A percentile compares a stretch with the other conserved stretches of the same genome.
phyloP scores from a whole-genome alignment of 2,888 invertebrate genomes.

The Oligia latruncula region DNA sequence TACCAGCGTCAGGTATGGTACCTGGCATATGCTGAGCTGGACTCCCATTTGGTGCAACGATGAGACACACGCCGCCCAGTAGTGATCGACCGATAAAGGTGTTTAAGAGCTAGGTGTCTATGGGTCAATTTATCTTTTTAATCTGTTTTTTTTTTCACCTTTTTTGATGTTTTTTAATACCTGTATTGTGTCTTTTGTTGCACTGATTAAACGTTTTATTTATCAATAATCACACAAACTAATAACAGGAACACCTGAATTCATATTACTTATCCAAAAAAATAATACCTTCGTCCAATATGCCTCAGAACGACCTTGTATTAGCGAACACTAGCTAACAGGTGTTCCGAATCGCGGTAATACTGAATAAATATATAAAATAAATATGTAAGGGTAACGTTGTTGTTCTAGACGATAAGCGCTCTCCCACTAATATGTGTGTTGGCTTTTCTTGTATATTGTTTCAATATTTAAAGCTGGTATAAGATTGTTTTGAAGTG shows the following conservation, averaged over 20 bases:
- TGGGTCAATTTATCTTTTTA: too few species aligned
- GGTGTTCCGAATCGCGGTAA: slow-evolving; percentile 65
- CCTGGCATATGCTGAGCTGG: too few species aligned
- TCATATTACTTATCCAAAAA: slow-evolving; percentile 60
- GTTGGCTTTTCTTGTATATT: slow-evolving; percentile 33
- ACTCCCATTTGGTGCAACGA: too few species aligned
- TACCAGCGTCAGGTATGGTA: too few species aligned
- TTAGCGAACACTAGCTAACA: slow-evolving; percentile 58
- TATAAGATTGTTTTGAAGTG: slow-evolving; percentile 12
- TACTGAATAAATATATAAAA: slow-evolving; percentile 67
- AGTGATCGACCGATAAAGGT: too few species aligned
- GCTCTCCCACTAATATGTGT: slow-evolving; percentile 32
- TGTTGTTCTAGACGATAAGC: slow-evolving; percentile 54
- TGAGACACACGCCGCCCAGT: too few species aligned
- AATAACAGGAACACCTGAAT: slow-evolving; percentile 55
- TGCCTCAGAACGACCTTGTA: slow-evolving; percentile 58
- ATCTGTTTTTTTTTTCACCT: too few species aligned
- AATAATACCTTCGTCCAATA: slow-evolving; percentile 62
- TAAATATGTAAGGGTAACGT: slow-evolving; percentile 53
- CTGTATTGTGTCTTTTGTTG: too few species aligned
- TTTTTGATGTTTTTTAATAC: too few species aligned
- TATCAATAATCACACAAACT: slow-evolving; percentile 37
- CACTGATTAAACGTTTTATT: too few species aligned
- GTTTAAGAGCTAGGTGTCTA: too few species aligned
- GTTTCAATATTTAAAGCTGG: slow-evolving; percentile 45